Percentiles rank a stretch among this genome's conserved stretches.
phyloP scores from a whole-genome alignment of 2,113 vertebrate genomes.

The Apeltes quadracus region DNA sequence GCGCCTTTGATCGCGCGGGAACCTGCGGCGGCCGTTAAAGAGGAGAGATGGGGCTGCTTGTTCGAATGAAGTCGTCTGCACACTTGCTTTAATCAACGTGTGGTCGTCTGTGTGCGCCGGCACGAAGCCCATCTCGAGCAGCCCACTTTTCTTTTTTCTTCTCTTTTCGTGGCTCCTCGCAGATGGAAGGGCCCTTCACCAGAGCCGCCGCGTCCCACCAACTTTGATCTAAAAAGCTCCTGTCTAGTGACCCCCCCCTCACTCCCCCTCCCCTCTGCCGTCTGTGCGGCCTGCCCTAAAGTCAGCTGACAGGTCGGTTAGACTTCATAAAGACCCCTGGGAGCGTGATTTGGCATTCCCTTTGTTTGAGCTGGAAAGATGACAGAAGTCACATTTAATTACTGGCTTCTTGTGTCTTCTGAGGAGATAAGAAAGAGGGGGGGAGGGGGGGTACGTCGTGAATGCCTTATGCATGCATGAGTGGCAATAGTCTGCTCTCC shows the following conservation, averaged over 20 bases:
- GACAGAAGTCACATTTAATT: constrained; percentile 76
- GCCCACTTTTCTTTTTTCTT: not conserved
- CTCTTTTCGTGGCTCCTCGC: constrained; percentile 61
- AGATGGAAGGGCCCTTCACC: constrained; percentile 65
- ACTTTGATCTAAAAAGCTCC: constrained; percentile 64
- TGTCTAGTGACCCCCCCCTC: constrained; percentile 37
- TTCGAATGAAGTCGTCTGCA: constrained; percentile 6
- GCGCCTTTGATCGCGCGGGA: constrained; percentile 59
- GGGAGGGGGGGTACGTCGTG: constrained; percentile 40
- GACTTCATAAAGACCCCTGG: constrained; percentile 56
- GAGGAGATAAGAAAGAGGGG: constrained; percentile 55
- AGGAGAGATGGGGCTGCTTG: constrained; percentile 12
- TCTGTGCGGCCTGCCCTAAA: constrained; percentile 57
- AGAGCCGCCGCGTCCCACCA: constrained; percentile 37
- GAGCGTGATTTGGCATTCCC: constrained; percentile 58
- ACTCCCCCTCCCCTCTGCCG: no score
- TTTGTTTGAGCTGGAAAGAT: constrained; percentile 69
- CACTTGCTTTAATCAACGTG: constrained; percentile 5
- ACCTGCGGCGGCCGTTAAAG: constrained; percentile 12
- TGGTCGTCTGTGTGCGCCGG: not conserved
- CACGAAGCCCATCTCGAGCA: not conserved
- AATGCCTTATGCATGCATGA: constrained; percentile 54
- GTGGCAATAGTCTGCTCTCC: constrained; percentile 25
- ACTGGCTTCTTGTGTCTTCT: constrained; percentile 57
- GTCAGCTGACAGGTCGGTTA: constrained; percentile 63